Evolutionary conservation across 2,797 vertebrate species (phyloP).

Genomic region (Macrochelys suwanniensis): DNA sequence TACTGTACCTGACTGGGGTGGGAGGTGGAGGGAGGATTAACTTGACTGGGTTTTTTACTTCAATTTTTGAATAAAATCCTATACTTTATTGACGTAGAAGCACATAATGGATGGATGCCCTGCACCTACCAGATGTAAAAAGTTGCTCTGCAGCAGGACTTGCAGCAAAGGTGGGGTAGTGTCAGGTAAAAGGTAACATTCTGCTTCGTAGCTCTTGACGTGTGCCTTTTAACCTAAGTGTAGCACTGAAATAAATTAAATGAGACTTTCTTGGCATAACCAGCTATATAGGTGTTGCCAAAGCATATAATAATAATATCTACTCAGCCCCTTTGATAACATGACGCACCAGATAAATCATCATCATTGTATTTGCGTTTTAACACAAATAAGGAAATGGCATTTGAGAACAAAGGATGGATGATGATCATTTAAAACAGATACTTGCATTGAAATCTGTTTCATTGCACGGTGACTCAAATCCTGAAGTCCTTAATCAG

Average conservation of each 20-base stretch:
- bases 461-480: neutral
- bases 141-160: neutral
- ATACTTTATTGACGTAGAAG: neutral
- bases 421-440: neutral
- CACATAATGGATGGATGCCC: neutral
- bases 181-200: neutral
- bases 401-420: neutral
- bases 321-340: neutral
- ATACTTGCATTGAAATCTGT: neutral
- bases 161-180: neutral
- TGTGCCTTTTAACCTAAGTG: neutral
- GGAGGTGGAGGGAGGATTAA: neutral
- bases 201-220: neutral
- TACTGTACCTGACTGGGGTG: neutral
- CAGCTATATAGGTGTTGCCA: neutral
- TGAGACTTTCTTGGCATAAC: neutral
- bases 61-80: neutral
- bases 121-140: neutral
- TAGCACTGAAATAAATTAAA: neutral
- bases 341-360: neutral
- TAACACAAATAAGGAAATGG: neutral
- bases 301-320: neutral
- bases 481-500: neutral
- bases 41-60: neutral
- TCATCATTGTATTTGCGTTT: neutral